These are phyloP conservation scores for Sphenodon punctatus DNA, from an alignment of 2,797 vertebrate genomes.

Conservation along the genomic window DNA sequence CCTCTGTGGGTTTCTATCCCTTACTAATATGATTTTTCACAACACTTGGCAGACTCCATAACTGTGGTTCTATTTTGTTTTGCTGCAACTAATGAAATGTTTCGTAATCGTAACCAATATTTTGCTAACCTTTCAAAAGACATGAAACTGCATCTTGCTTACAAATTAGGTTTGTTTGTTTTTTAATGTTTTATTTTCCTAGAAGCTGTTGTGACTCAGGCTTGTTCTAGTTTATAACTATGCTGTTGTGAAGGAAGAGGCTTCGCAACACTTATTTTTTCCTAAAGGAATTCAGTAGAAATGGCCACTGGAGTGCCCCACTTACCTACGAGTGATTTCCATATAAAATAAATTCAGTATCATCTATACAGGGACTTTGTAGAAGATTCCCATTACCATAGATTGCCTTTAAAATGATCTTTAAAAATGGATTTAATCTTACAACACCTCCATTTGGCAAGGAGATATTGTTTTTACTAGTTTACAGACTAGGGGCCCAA, in stretches of 20 bases:
- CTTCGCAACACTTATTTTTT: not conserved
- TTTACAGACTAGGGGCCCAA: too few species aligned
- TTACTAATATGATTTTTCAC: constrained; percentile 22
- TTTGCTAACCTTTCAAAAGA: constrained; percentile 50
- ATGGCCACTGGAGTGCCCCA: not conserved
- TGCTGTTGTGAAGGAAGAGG: not conserved
- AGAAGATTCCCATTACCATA: too few species aligned
- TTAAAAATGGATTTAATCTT: too few species aligned
- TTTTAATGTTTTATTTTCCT: constrained; percentile 10
- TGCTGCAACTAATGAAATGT: not conserved
- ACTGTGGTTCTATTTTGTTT: constrained; percentile 33
- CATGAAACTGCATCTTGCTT: not conserved
- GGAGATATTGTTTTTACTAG: too few species aligned
- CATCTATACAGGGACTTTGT: too few species aligned
- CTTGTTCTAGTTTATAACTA: not conserved
- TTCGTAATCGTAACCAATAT: constrained; percentile 6
- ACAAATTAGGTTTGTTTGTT: constrained; percentile 19
- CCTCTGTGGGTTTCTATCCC: constrained; percentile 32
- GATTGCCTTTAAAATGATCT: too few species aligned
- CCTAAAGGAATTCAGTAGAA: not conserved
- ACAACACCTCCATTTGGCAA: too few species aligned
- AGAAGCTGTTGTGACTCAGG: not conserved
- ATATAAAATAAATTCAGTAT: not conserved
- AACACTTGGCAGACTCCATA: constrained; percentile 22
- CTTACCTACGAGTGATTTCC: too few species aligned